Base-by-base conservation (phyloP, 2,797 vertebrate genomes). In the Sternotherus odoratus region DNA sequence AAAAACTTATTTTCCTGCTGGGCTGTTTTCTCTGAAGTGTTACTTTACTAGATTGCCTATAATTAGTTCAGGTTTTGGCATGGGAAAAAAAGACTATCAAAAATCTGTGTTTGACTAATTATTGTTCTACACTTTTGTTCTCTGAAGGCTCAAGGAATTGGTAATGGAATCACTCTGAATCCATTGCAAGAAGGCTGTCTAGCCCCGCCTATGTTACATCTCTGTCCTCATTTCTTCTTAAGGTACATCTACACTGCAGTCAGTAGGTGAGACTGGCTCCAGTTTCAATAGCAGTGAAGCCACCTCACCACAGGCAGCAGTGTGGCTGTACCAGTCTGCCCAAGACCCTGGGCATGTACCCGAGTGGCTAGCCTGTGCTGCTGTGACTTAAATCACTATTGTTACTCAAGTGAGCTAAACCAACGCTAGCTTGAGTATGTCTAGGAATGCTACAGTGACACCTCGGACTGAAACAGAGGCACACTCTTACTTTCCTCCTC, bases 11-110 rank as follows among this genome's bases (percentile, higher is more conserved):
- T 94, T 96, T 93, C 92, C 2, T 2, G 0, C 53, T 83, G 74
- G 9, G 23, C 39, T 92, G 51, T 51, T 93, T 77, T 82, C n/a
- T 66, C 66, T 96, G 92, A 95, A 85, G 91, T 87, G 57, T 79
- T 60, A 30, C 16, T 86, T 89, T 95, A 50, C 87, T 93, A 87
- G 79, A 72, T 83, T 69, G n/a, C 33, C 46, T 53, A 95, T 80
- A 72, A 48, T 50, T 86, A 81, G 79, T 83, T 57, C 56, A 57
- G 56, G 81, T 54, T 95, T 57, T 57, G 56, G 28, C 56, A 57
- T 15, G 12, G 12, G 56, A 57, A 6, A 24, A 56, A 28, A 5
- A 24, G 24, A 2, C 56, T 30, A 24, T 23, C 77, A 63, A 63
- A 91, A 89, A 79, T 36, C 90, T 87, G 91, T 79, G 78, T 30